A percentile compares a stretch with the other conserved stretches of the same genome.
Evolutionary conservation across 2,113 vertebrate genomes (phyloP).

Genomic region (Cnemophilus loriae): DNA sequence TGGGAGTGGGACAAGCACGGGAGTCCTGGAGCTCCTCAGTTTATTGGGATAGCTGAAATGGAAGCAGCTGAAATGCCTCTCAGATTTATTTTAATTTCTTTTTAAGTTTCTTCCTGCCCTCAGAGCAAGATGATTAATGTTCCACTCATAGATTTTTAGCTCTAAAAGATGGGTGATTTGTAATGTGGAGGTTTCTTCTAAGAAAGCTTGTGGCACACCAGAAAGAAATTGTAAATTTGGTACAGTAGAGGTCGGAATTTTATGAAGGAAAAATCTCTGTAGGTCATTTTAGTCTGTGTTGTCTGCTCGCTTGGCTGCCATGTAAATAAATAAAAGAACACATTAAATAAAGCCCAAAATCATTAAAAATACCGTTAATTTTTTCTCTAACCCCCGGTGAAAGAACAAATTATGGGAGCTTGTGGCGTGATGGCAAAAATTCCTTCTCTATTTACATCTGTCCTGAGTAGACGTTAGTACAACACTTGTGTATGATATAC

Average conservation of each 20-base stretch:
- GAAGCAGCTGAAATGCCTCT: neutral
- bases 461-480: neutral
- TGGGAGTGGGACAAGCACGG: neutral
- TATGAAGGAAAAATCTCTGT: neutral
- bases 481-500: neutral
- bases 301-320: neutral
- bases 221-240: neutral
- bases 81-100: neutral
- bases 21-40: neutral
- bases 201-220: neutral
- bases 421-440: neutral
- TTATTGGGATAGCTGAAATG: neutral
- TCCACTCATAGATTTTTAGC: neutral
- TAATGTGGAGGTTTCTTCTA: neutral
- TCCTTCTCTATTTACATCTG: neutral
- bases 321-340: neutral
- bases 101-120: neutral
- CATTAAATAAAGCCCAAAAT: neutral
- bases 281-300: neutral
- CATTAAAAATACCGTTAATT: neutral
- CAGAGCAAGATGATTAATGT: neutral
- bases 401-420: neutral
- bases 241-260: neutral
- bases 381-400: neutral
- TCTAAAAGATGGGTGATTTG: neutral